Conservation (phyloP, 2,797 vertebrate genomes). For the Rhabdophis nuchalis region DNA sequence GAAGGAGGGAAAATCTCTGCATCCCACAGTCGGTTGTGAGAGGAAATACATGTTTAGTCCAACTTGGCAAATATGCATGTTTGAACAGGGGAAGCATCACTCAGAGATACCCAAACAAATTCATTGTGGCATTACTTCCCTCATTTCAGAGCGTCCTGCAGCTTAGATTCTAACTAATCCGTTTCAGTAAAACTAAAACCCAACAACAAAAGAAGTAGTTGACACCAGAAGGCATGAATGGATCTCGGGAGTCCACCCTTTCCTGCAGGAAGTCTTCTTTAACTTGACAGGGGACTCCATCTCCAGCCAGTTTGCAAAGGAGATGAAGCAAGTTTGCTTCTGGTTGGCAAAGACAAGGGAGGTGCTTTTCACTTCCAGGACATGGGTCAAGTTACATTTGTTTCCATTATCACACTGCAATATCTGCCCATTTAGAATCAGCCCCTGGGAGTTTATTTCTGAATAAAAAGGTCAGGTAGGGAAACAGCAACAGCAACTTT, state of each 20-base stretch:
- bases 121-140: neutral
- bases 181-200: neutral
- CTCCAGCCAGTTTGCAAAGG: neutral
- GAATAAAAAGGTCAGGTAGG: neutral
- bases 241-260: neutral
- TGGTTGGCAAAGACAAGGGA: neutral
- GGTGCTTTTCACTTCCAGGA: neutral
- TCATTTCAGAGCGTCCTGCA: neutral
- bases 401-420: neutral
- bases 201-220: neutral
- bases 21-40: neutral
- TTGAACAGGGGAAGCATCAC: neutral
- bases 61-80: neutral
- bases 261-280: neutral
- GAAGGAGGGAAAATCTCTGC: rapidly evolving
- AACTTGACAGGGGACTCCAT: neutral
- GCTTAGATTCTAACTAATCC: neutral
- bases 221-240: neutral
- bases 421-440: neutral
- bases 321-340: neutral
- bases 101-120: neutral
- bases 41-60: neutral
- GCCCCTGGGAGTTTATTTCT: neutral
- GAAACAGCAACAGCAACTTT: neutral
- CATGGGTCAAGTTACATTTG: neutral